These are phyloP conservation scores for Monodelphis domestica DNA, from an alignment of 2,797 vertebrate genomes.

Conservation along the genomic window DNA sequence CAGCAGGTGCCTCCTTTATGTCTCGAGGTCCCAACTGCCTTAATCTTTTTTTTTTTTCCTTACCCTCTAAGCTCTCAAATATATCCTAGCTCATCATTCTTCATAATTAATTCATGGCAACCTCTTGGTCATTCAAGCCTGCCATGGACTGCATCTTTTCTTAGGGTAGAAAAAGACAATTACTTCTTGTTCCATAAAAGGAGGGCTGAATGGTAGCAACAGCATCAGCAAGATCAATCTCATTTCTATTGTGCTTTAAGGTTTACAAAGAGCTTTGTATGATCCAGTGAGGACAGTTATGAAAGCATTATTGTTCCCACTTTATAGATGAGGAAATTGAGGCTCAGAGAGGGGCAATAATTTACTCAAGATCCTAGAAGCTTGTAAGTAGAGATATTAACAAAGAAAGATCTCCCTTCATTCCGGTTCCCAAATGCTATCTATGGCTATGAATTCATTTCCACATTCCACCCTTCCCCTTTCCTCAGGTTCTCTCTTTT, in stretches of 20 bases:
- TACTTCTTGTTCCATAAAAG: neutral
- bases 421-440: neutral
- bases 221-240: neutral
- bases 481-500: neutral
- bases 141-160: neutral
- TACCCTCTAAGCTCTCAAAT: neutral
- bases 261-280: neutral
- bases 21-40: neutral
- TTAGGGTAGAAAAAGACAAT: neutral
- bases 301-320: neutral
- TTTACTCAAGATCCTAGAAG: neutral
- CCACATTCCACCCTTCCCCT: neutral
- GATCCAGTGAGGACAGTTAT: neutral
- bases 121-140: neutral
- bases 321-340: neutral
- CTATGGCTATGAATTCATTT: neutral
- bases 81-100: neutral
- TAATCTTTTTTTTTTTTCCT: conserved; percentile 19
- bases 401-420: neutral
- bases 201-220: neutral
- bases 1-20: neutral
- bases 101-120: neutral
- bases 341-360: neutral
- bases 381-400: neutral
- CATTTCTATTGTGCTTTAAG: neutral